These are phyloP conservation scores for Sebastes vulpes DNA, from an alignment of 2,797 vertebrate genomes.

Conservation along the genomic window DNA sequence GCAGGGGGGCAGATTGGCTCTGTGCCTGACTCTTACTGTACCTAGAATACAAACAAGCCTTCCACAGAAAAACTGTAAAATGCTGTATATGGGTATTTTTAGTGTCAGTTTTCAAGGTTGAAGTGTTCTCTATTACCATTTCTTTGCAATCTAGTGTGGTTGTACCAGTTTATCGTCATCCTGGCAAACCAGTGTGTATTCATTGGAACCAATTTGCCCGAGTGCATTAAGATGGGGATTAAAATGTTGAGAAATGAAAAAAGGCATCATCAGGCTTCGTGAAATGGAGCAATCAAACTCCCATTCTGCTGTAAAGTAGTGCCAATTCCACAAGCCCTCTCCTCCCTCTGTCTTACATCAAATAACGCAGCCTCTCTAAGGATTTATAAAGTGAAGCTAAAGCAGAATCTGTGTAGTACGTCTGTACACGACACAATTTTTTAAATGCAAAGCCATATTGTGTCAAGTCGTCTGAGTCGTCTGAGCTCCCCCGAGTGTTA, in stretches of 20 bases:
- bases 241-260: constrained; percentile 70
- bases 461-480: constrained; percentile 40
- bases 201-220: constrained; percentile 71
- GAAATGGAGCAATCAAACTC: constrained; percentile 73
- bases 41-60: constrained; percentile 72
- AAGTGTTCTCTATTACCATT: constrained; percentile 63
- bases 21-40: constrained; percentile 62
- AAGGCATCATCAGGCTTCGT: constrained; percentile 53
- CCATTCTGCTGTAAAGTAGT: constrained; percentile 58
- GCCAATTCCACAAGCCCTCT: constrained; percentile 40
- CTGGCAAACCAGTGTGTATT: constrained; percentile 55
- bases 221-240: constrained; percentile 74
- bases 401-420: background rate
- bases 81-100: constrained; percentile 51
- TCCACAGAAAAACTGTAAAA: constrained; percentile 51
- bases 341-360: constrained; percentile 47
- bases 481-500: constrained; percentile 27
- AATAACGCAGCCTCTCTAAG: constrained; percentile 8
- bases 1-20: constrained; percentile 77
- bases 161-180: constrained; percentile 56
- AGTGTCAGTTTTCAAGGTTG: constrained; percentile 67
- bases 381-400: constrained; percentile 21
- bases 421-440: constrained; percentile 1
- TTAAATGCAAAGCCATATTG: constrained; percentile 32
- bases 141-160: constrained; percentile 49